Evolutionary conservation across 2,113 vertebrate species (phyloP), one percentile per base, ranked within the genome.

Genomic region (Corythaeola cristata): DNA sequence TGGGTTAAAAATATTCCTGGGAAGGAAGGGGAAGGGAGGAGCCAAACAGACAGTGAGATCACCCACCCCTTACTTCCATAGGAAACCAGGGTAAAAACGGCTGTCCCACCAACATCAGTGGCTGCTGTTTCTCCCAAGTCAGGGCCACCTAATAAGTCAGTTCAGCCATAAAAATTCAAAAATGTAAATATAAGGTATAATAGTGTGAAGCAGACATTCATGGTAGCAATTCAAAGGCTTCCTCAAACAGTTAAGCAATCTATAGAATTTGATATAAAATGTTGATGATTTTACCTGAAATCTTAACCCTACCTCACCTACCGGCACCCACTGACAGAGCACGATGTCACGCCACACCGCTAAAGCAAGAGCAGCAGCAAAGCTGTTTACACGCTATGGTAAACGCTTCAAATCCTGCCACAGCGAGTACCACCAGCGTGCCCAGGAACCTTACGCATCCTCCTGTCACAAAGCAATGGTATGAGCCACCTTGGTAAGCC

Each of bases 11-110:
- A 84, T 81, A 81, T 78, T 89, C 58, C 74, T 79, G 56, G 44
- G 16, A 93, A 91, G 91, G 84, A 96, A 96, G 78, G 92, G 95
- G 94, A 96, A 97, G 89, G 93, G 94, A 96, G 93, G 89, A 96
- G 94, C 74, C 94, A 94, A 85, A 90, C 41, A 95, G 83, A 92
- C 73, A 94, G 45, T 45, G 66, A 93, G 81, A 91, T 94, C 84
- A 95, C 67, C 55, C 84, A 24, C 39, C 12, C 59, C 0, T 0
- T 28, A 55, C 52, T 89, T 87, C 84, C 77, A 88, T 85, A 95
- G 84, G 91, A 97, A 97, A 91, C 39, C 60, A 45, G 52, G 53
- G 56, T 87, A 56, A 60, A 87, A 91, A 55, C 8, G 0, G 39
- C 59, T 79, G 50, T 45, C 45, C 85, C 83, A 28, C 0, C 1